Conservation (phyloP, 1,140 invertebrate genomes). For the Pachypeltis micranthus region DNA sequence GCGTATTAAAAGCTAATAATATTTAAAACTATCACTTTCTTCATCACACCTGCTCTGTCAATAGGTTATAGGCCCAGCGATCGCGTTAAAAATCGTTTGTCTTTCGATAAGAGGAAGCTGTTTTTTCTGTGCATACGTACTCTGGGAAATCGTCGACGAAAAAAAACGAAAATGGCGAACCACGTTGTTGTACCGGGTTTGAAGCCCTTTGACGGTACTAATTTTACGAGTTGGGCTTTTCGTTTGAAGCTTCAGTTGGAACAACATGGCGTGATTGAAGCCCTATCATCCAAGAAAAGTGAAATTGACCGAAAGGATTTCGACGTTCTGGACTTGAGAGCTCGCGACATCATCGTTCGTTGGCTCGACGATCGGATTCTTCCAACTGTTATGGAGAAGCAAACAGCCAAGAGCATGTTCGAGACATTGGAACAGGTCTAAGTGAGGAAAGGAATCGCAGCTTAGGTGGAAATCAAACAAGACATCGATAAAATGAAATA, state of each 20-base stretch:
- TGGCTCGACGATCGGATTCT: conserved; percentile 7
- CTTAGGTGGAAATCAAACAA: conserved; percentile 1
- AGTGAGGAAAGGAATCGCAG: background rate
- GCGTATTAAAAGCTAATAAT: too few relatives aligned
- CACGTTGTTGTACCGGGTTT: background rate
- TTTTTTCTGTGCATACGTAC: background rate
- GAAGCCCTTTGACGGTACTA: background rate
- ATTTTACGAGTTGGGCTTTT: conserved; percentile 5
- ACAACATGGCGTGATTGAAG: background rate
- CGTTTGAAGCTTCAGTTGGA: background rate
- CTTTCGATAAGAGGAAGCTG: background rate
- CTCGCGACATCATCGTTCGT: background rate
- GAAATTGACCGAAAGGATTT: background rate
- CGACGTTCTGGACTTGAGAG: background rate
- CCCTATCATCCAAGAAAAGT: background rate
- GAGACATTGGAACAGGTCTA: conserved; percentile 3
- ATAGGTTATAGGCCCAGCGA: too few relatives aligned
- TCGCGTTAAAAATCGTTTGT: conserved; percentile 2
- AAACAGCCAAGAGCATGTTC: conserved; percentile 2
- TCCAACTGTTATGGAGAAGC: background rate
- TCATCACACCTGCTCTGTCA: too few relatives aligned
- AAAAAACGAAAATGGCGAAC: background rate
- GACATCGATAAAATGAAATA: background rate
- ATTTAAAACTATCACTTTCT: too few relatives aligned
- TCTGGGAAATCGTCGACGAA: conserved; percentile 3